Conservation (phyloP, 2,113 vertebrate genomes). For the Eurypyga helias region DNA sequence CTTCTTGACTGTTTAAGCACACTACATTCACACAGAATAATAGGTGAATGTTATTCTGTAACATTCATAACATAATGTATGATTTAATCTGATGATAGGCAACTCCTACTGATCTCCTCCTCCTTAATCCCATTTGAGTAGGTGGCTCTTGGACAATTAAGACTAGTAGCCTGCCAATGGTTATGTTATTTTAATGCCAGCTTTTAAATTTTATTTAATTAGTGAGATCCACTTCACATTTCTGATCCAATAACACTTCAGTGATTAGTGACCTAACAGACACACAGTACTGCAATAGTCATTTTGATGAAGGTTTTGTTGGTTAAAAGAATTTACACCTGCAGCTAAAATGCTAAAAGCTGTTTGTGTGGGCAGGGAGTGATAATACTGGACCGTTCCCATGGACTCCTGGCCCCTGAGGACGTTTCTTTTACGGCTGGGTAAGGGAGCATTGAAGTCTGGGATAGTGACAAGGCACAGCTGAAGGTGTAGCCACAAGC, state of each 20-base stretch:
- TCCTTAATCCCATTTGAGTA: neutral
- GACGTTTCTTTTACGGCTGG: neutral
- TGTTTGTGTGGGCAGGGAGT: neutral
- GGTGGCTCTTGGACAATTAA: neutral
- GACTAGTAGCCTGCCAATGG: neutral
- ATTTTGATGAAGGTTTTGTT: neutral
- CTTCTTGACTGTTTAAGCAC: neutral
- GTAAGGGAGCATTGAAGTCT: neutral
- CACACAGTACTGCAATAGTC: neutral
- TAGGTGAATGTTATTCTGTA: too few relatives aligned
- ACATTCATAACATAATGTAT: too few relatives aligned
- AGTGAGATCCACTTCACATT: neutral
- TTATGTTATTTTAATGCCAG: neutral
- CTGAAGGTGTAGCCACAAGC: neutral
- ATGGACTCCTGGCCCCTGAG: neutral
- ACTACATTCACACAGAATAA: neutral
- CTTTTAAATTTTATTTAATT: conserved; percentile 10
- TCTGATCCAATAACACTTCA: neutral
- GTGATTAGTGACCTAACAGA: neutral
- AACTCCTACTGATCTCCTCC: neutral
- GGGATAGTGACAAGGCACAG: neutral
- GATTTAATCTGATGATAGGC: neutral
- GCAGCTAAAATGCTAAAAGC: accelerated
- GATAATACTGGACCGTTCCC: neutral
- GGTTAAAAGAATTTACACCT: neutral